Conservation (phyloP, 2,113 vertebrate species). For the Sterrhoptilus dennistouni region DNA sequence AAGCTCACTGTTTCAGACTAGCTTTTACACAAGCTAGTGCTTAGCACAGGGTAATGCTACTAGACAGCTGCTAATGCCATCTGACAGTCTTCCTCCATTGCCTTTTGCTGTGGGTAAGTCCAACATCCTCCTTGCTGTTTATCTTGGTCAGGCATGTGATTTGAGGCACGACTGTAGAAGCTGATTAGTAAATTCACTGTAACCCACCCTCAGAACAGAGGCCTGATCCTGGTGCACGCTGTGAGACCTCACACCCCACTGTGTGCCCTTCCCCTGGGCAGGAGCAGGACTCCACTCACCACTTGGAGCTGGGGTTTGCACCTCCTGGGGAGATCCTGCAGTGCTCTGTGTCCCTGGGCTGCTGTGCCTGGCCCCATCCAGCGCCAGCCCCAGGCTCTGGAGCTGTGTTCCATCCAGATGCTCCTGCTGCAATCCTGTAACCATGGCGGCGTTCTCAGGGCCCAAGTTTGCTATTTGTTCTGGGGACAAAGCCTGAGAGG, state of each 20-base stretch:
- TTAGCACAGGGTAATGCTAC: neutral
- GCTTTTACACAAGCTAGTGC: neutral
- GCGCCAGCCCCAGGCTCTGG: conserved; percentile 71
- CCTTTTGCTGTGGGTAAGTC: neutral
- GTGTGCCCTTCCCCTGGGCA: neutral
- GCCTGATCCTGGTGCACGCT: neutral
- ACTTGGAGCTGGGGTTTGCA: neutral
- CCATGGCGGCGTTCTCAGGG: conserved; percentile 74
- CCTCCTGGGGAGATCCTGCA: neutral
- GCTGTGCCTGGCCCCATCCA: conserved; percentile 68
- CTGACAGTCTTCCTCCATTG: neutral
- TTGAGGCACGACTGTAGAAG: neutral
- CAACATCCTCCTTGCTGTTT: neutral
- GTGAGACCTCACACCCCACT: neutral
- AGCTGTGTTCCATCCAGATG: conserved; percentile 68
- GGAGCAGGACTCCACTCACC: conserved; percentile 47
- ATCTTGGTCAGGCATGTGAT: neutral
- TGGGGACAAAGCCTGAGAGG: conserved; percentile 70
- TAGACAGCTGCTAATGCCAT: neutral
- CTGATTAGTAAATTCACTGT: neutral
- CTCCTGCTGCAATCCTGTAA: conserved; percentile 64
- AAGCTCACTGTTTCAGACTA: neutral
- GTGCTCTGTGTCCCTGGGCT: neutral
- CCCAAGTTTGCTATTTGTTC: conserved; percentile 77
- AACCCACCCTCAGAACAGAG: neutral